Percentiles rank a stretch among this genome's conserved stretches.
phyloP scores from a whole-genome alignment of 2,113 vertebrate genomes.

The Barbus barbus region DNA sequence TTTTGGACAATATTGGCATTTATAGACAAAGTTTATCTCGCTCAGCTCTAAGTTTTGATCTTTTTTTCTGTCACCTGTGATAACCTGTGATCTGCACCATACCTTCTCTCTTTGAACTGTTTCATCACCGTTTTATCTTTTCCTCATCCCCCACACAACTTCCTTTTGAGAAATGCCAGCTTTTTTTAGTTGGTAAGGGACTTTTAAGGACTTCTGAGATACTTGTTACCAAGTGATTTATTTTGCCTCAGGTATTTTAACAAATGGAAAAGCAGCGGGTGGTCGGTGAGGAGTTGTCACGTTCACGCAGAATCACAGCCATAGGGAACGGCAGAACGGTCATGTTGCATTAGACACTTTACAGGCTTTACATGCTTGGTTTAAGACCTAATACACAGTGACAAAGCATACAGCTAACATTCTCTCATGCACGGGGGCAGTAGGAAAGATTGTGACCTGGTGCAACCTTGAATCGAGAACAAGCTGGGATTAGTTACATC shows the following conservation, averaged over 20 bases:
- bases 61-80: not conserved
- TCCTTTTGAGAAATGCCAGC: slow-evolving; percentile 51
- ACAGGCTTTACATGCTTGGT: slow-evolving; percentile 52
- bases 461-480: not conserved
- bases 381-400: slow-evolving; percentile 17
- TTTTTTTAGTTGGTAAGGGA: slow-evolving; percentile 36
- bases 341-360: slow-evolving; percentile 56
- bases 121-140: not conserved
- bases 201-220: slow-evolving; percentile 27
- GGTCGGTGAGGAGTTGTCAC: slow-evolving; percentile 39
- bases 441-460: not conserved
- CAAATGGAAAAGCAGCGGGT: slow-evolving; percentile 50
- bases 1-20: not conserved
- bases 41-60: not conserved
- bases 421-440: slow-evolving; percentile 2
- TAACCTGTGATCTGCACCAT: slow-evolving; percentile 68
- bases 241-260: slow-evolving; percentile 19
- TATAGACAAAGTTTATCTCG: not conserved
- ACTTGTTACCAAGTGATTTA: slow-evolving; percentile 26
- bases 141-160: not conserved
- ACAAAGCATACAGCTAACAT: slow-evolving; percentile 46
- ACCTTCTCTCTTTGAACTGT: slow-evolving; percentile 11
- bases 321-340: slow-evolving; percentile 56
- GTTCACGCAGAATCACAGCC: slow-evolving; percentile 59
- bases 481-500: not conserved